Evolutionary conservation across 2,113 vertebrate genomes (phyloP), one percentile per base, ranked within the genome.

Genomic region (Microcebus griseorufus): DNA sequence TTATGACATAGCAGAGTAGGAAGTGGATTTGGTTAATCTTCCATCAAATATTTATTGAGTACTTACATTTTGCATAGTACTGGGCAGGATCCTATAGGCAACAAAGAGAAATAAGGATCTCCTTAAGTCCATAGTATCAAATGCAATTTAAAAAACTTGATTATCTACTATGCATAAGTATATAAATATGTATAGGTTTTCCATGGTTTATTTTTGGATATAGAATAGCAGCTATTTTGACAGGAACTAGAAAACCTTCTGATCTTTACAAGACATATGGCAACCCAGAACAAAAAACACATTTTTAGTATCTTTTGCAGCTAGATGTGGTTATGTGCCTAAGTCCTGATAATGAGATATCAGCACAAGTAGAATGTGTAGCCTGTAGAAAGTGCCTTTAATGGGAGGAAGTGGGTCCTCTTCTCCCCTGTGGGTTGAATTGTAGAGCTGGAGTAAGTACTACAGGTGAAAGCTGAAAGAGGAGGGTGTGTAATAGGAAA

Each of bases 11-110:
- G 10, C 9, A 45, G 0, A 39, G 6, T 60, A 78, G 23, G 27
- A 73, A 53, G 64, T 86, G 25, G 9, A 34, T 69, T 92, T 76
- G 23, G 18, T 70, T 60, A 79, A 1, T 78, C 34, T 82, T 85
- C 78, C 58, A 88, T 84, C 9, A 85, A 53, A 69, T 85, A 79
- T 75, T 72, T 81, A 58, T 69, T 58, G 32, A 76, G 29, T 62
- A 14, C 20, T 88, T 82, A 32, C 5, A 51, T 62, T 85, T 79
- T 81, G 37, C 39, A 14, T 45, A 72, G 45, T 67, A 9, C 34
- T 13, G 3, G 48, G 62, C 5, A 32, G 58, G 34, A 89, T 53
- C 34, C 48, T 62, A 12, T 45, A 34, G 13, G 18, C 13, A 79
- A 60, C 39, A 67, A 37, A 76, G 78, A 81, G 29, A 65, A 85